phyloP scores from a whole-genome alignment of 2,888 invertebrate species.

The Cheilosia grossa region DNA sequence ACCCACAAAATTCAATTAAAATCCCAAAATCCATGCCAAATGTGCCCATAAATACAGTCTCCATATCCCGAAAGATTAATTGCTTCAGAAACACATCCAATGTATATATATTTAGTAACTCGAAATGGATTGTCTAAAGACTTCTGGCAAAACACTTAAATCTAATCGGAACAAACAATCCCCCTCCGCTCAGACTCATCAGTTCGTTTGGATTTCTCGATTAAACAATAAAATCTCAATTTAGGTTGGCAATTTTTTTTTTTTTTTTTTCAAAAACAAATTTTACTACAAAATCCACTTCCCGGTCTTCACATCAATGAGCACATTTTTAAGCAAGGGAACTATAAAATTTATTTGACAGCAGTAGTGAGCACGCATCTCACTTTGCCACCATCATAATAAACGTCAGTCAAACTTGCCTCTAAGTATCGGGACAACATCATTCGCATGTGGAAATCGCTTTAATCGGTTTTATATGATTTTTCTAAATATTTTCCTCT shows the following conservation, averaged over 20 bases:
- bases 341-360: conserved; percentile 22
- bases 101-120: background rate
- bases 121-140: conserved; percentile 11
- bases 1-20: conserved; percentile 16
- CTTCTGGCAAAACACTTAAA: conserved; percentile 6
- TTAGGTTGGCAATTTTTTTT: conserved; percentile 9
- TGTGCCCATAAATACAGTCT: conserved; percentile 24
- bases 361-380: conserved; percentile 4
- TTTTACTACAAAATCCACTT: background rate
- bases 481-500: background rate
- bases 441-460: conserved; percentile 22
- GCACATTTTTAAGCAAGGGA: conserved; percentile 28
- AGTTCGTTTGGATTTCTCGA: conserved; percentile 26
- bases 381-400: conserved; percentile 13
- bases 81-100: background rate
- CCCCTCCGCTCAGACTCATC: background rate
- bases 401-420: conserved; percentile 36
- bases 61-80: conserved; percentile 33
- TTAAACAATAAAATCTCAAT: conserved; percentile 27
- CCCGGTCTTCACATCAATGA: background rate
- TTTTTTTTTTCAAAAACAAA: background rate
- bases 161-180: background rate
- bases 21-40: background rate
- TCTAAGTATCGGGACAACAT: conserved; percentile 15
- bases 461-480: conserved; percentile 37